These are phyloP conservation scores for Pandion haliaetus DNA, from an alignment of 2,113 vertebrate species.

Conservation along the genomic window DNA sequence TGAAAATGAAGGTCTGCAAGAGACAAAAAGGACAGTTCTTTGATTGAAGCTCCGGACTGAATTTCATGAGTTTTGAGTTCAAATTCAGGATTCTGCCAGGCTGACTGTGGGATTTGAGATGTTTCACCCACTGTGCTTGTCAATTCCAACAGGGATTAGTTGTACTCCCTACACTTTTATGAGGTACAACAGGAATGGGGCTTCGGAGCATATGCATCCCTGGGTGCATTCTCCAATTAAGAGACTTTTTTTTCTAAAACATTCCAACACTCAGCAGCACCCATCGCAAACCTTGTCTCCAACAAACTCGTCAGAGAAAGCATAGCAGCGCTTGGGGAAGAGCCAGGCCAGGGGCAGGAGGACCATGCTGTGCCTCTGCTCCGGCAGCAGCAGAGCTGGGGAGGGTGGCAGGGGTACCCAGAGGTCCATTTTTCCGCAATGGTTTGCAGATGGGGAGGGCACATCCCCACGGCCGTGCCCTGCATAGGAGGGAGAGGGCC, in stretches of 20 bases:
- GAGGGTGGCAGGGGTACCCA: background rate
- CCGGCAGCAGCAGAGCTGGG: background rate
- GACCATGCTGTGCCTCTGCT: background rate
- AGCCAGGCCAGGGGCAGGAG: background rate
- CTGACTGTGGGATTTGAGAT: background rate
- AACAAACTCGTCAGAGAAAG: background rate
- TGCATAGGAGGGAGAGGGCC: background rate
- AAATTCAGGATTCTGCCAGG: background rate
- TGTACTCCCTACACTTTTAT: background rate
- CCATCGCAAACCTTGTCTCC: background rate
- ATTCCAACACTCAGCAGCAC: accelerated
- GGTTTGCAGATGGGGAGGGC: background rate
- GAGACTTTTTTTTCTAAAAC: background rate
- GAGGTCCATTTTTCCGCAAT: accelerated
- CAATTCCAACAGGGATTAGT: background rate
- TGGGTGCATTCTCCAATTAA: background rate
- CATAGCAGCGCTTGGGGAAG: background rate
- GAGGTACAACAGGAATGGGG: background rate
- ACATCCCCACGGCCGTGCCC: accelerated
- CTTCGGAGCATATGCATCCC: background rate
- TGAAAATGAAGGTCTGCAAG: background rate
- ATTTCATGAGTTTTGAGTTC: background rate
- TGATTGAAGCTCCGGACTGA: background rate
- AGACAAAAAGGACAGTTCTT: background rate
- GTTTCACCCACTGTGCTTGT: background rate